Percentiles rank a stretch among this genome's conserved stretches.
phyloP scores from a whole-genome alignment of 2,888 invertebrate species.

The Platypus cylindrus region DNA sequence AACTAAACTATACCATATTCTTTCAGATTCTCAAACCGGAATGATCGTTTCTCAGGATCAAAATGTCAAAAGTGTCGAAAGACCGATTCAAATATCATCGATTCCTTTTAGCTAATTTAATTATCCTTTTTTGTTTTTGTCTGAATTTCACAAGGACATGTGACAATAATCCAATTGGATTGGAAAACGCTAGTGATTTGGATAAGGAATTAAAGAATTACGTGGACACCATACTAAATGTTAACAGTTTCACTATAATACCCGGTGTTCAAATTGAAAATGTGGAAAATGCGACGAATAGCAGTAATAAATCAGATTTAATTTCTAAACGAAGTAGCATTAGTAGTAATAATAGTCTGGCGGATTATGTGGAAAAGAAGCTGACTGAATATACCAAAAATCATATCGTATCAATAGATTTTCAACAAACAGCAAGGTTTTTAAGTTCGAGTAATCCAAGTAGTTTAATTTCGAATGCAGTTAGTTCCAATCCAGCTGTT shows the following conservation, averaged over 20 bases:
- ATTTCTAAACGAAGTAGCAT: conserved; percentile 28
- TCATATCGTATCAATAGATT: conserved; percentile 50
- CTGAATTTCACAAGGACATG: conserved; percentile 18
- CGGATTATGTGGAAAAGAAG: conserved; percentile 44
- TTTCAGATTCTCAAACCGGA: conserved; percentile 10
- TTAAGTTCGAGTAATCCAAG: conserved; percentile 27
- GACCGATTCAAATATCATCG: too few species aligned
- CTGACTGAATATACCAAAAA: conserved; percentile 45
- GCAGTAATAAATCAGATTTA: conserved; percentile 33
- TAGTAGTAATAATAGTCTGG: conserved; percentile 23
- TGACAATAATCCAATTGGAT: conserved; percentile 9
- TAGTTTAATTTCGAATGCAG: too few species aligned
- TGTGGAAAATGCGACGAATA: conserved; percentile 13
- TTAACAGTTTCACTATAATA: conserved; percentile 43
- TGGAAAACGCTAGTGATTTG: conserved; percentile 29
- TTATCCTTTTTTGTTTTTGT: conserved; percentile 17
- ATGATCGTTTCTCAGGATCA: conserved; percentile 14
- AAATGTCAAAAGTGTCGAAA: conserved; percentile 24
- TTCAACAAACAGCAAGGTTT: conserved; percentile 53
- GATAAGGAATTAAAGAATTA: conserved; percentile 43
- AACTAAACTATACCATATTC: too few species aligned
- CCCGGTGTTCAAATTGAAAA: conserved; percentile 44
- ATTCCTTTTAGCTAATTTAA: too few species aligned
- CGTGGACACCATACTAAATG: conserved; percentile 43
- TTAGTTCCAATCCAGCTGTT: neutral